Base-by-base conservation (phyloP, 2,888 invertebrate species). In the Leucoma salicis region DNA sequence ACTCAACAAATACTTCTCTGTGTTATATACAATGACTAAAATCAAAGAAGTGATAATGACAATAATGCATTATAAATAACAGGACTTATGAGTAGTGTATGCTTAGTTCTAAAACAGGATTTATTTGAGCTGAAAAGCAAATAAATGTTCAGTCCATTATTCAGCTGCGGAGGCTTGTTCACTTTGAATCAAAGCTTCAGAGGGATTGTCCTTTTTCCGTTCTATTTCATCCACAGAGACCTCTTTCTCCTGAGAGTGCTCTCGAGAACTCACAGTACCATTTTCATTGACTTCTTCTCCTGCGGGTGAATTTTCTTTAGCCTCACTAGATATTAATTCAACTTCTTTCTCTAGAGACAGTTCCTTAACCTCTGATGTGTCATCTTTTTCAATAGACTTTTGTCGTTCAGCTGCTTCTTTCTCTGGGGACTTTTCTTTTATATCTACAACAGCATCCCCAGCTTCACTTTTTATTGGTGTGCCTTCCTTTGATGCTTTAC, bases 51-150 rank as follows among this genome's bases (percentile, higher is more conserved):
- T 71, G 71, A 70, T 43, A 28, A 49, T 52, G 57, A 66, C 64
- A 66, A 66, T 64, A 66, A 79, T 75, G 82, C 74, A 70, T 75
- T 73, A 82, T 74, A 80, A 78, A 79, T 81, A 85, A 82, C 73
- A 77, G 67, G 77, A 70, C 78, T 80, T 76, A 80, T 81, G 77
- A 66, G 70, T 70, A 82, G 78, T 79, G 82, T 78, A 79, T 56
- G 78, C 88, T 84, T 87, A 88, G 78, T 82, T 78, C 85, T 86
- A 85, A 62, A 64, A 68, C 70, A 74, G 79, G 67, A 81, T 85
- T 86, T 87, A 68, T 82, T 86, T 86, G 88, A 88, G 87, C 87
- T 84, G 82, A 74, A 66, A 82, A 79, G 82, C 77, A 71, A 67
- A 57, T 61, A 53, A 60, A 57, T 66, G 52, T 64, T 70, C 70